Evolutionary conservation across 2,797 vertebrate species (phyloP), one percentile per base, ranked within the genome.

Genomic region (Molossus molossus): DNA sequence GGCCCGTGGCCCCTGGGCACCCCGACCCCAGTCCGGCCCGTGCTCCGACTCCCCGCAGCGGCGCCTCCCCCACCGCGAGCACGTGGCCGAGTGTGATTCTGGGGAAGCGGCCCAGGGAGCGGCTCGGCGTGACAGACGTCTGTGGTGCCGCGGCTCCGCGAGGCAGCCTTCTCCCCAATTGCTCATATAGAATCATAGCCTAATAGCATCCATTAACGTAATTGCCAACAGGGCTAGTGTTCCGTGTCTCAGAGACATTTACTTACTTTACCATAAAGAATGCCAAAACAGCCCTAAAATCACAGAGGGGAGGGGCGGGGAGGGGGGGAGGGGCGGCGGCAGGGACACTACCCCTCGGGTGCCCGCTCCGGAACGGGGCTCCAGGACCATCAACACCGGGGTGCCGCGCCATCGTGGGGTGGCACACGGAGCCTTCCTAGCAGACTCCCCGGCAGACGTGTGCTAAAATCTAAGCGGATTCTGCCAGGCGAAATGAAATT

Each of bases 401-500:
- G 20, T 13, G 96, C 87, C 18, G 9, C 97, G 96, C 96, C 98
- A 95, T 97, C 94, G 97, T 0, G 4, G 97, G 97, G 97, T 10
- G 48, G 6, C 92, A 96, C 94, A 25, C 20, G 82, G 90, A 94
- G 97, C 82, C 75, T 96, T 97, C 96, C 90, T 84, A 96, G 97
- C 93, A 88, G 97, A 97, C 98, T 98, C 98, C 98, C 85, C 37
- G 98, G 98, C 98, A 99, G 98, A 98, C 98, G 97, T 98, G 98
- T 98, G 98, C 98, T 96, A 99, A 98, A 99, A 99, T 99, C 99
- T 99, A 99, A 99, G 99, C 99, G 98, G 99, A 99, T 99, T 99
- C 99, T 99, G 99, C 99, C 99, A 99, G 99, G 99, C 99, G 97
- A 99, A 99, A 99, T 99, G 99, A 99, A 99, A 99, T 99, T 99